Evolutionary conservation across 2,888 invertebrate genomes (phyloP).

Genomic region (Eupithecia insigniata): DNA sequence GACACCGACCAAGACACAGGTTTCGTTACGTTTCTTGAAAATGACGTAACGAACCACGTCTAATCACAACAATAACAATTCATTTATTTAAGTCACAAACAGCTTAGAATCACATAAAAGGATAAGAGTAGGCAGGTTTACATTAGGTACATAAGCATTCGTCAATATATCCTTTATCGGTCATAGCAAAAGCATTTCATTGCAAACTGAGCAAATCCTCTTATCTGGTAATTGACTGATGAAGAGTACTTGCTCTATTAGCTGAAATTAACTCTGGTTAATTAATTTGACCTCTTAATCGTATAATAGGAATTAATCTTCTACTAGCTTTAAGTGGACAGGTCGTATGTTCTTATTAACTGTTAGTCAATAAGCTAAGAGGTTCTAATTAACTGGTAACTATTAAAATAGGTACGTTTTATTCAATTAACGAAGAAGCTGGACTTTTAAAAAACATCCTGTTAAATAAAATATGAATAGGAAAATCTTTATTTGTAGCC

Average conservation of each 20-base stretch:
- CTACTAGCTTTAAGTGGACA: conserved; percentile 16
- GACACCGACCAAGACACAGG: no score
- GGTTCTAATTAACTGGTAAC: neutral
- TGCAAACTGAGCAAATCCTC: conserved; percentile 34
- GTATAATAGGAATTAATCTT: conserved; percentile 43
- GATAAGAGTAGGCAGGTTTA: no score
- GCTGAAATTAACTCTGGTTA: conserved; percentile 51
- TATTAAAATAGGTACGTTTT: neutral
- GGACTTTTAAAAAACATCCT: neutral
- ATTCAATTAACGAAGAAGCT: neutral
- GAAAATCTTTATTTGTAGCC: no score
- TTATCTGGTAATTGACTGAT: conserved; percentile 53
- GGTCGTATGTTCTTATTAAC: neutral
- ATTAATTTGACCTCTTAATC: conserved; percentile 61
- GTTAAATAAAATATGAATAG: no score
- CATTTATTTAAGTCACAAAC: no score
- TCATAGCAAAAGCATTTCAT: conserved; percentile 14
- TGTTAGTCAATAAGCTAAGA: conserved; percentile 3
- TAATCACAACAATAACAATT: no score
- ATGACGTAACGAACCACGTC: no score
- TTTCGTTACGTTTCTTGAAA: no score
- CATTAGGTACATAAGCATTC: no score
- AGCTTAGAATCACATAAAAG: no score
- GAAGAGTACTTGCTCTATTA: conserved; percentile 50
- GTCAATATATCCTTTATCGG: neutral